Evolutionary conservation across 1,140 invertebrate species (phyloP), one percentile per base, ranked within the genome.

Genomic region (Neodiprion lecontei): DNA sequence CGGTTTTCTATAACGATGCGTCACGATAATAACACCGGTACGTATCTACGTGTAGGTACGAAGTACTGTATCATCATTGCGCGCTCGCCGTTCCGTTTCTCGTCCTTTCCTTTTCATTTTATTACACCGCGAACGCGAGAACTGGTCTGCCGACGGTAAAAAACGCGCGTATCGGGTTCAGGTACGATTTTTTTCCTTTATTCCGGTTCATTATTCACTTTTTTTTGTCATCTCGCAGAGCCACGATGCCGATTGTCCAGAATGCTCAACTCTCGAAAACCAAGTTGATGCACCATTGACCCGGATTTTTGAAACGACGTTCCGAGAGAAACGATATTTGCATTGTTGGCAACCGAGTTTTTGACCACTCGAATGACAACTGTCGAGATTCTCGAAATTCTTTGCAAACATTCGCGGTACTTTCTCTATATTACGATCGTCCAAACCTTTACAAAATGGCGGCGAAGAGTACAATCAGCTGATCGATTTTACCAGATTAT

Each of bases 1-100:
- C 83, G 81, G 77, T 83, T 84, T 85, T 84, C 82, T 84, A 84
- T 74, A 61, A 61, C 53, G 53, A 61, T 61, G 53, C 53, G 53
- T 61, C 53, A 73, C 75, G 67, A 61, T 78, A 80, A 80, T 79
- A 84, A 79, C 47, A 68, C 77, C 77, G 71, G 82, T 12, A 40
- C 28, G 28, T 40, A 40, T 40, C 28, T 40, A 40, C 28, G 28
- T 2, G 5, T 40, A 40, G 28, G 28, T 14, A 61, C 74, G 72
- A 69, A 69, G 73, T 72, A 53, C 67, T 70, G 48, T 21, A 75
- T 70, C 69, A 68, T 75, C 73, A 69, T 69, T 75, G 73, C 67
- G 74, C 69, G 73, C 75, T 79, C 77, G 28, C 73, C n/a, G 65
- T 21, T 61, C 9, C n/a, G 14, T 23, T 7, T 72, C 74, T 9